phyloP scores from a whole-genome alignment of 2,113 vertebrate genomes.

The Leucoraja erinaceus region DNA sequence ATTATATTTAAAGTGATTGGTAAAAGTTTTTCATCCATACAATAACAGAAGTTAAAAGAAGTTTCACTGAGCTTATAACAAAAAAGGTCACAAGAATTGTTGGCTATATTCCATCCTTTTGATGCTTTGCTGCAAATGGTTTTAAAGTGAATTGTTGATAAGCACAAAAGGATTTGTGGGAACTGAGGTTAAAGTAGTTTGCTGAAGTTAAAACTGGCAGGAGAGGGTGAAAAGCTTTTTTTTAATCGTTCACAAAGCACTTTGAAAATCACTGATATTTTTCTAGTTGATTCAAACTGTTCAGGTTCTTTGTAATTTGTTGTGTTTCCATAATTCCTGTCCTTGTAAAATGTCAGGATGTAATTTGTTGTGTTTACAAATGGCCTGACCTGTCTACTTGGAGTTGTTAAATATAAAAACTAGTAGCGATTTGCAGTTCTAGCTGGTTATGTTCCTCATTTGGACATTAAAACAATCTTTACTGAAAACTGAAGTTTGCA shows the following conservation, averaged over 20 bases:
- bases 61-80: background rate
- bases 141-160: background rate
- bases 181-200: background rate
- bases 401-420: too few species aligned
- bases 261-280: too few species aligned
- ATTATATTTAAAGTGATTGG: background rate
- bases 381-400: too few species aligned
- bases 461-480: too few species aligned
- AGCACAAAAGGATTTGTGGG: background rate
- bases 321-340: too few species aligned
- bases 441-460: too few species aligned
- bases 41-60: background rate
- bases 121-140: background rate
- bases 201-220: background rate
- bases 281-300: too few species aligned
- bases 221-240: background rate
- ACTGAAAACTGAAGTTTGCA: too few species aligned
- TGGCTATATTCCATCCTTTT: background rate
- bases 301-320: too few species aligned
- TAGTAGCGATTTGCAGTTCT: too few species aligned
- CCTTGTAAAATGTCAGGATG: too few species aligned
- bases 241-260: background rate
- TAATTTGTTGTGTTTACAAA: too few species aligned
- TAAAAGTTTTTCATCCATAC: background rate
- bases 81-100: background rate